Base-by-base conservation (phyloP, 92 coral and sea anemone species). In the Galaxea fascicularis region DNA sequence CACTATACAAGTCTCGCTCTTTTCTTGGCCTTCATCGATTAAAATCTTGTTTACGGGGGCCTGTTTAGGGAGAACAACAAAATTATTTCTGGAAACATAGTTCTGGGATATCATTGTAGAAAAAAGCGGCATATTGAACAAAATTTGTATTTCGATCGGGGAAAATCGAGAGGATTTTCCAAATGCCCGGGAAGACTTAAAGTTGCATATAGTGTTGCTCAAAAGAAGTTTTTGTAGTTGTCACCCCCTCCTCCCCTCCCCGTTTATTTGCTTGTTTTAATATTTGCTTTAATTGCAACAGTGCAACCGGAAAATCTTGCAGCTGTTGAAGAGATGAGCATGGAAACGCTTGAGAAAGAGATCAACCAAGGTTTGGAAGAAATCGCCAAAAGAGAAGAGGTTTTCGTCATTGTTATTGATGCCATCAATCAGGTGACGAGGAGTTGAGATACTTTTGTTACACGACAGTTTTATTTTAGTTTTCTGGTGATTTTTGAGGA, bases 391-490 rank as follows among this genome's bases (percentile, higher is more conserved):
- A 74, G 77, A 62, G 91, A 88, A 28, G 85, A 93, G 56, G 78
- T 82, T 47, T 73, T 90, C 70, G 89, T 93, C 45, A 85, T 93
- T 14, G 67, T 93, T 27, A 84, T 93, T 49, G 96, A 93, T 81
- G 96, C 94, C 15, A 30, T 93, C 16, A 93, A 93, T 71, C 96
- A 93, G 96, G 94, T 88, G 74, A 47, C 6, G 4, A 44, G n/a
- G 11, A 26, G 24, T 17, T 63, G 16, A 45, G 17, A 15, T 4
- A 26, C 41, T 27, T 12, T 60, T 15, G 12, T 22, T 60, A 22
- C 11, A 25, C 29, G 30, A 4, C 66, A 60, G 22, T 21, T 71
- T 46, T 20, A 20, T 20, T 20, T 46, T 10, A 8, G 72, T 47
- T 17, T 30, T 27, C 52, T 6, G 18, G 24, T 20, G 24, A 35